Evolutionary conservation across 2,797 vertebrate genomes (phyloP).

Genomic region (Mionectes olivaceus): DNA sequence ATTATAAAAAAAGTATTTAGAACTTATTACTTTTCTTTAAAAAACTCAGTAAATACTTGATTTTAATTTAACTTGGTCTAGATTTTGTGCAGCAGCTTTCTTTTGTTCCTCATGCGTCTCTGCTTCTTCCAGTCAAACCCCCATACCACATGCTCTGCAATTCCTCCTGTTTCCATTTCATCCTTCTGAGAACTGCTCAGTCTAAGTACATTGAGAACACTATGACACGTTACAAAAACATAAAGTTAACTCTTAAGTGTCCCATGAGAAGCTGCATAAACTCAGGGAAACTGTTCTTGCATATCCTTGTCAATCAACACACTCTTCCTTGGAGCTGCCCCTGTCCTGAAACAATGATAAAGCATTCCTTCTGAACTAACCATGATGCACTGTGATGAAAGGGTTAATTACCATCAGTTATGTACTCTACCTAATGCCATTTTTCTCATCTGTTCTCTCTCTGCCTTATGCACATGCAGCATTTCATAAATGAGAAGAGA

Average conservation of each 20-base stretch:
- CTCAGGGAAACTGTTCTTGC: not conserved
- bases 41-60: constrained; percentile 19
- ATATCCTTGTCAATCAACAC: not conserved
- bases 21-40: constrained; percentile 13
- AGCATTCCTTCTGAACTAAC: not conserved
- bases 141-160: constrained; percentile 10
- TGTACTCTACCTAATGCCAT: not conserved
- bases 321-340: not conserved
- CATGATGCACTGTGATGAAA: not conserved
- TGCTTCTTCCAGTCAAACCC: constrained; percentile 27
- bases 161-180: constrained; percentile 62
- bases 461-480: rapidly evolving
- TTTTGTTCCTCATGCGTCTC: constrained; percentile 51
- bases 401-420: not conserved
- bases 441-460: not conserved
- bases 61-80: constrained; percentile 42
- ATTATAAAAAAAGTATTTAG: not conserved
- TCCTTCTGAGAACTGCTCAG: constrained; percentile 60
- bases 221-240: constrained; percentile 22
- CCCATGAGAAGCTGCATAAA: not conserved
- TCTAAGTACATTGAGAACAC: constrained; percentile 62
- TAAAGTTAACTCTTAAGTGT: constrained; percentile 57
- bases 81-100: constrained; percentile 32
- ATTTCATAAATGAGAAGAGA: not conserved
- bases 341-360: not conserved